phyloP scores from a whole-genome alignment of 53 echinoderm and acorn worm species.

The Echinometra lucunter region DNA sequence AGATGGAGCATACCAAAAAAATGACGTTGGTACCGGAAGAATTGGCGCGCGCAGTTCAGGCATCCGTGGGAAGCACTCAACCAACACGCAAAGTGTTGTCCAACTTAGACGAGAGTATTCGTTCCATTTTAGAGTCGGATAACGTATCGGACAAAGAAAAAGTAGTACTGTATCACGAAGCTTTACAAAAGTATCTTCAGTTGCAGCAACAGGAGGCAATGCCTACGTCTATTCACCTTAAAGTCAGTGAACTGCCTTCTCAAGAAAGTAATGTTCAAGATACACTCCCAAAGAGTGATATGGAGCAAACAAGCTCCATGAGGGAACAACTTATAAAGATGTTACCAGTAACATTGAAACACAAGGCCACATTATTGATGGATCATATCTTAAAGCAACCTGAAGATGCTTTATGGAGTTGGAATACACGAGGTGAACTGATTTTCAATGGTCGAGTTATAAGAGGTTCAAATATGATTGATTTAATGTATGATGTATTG shows the following conservation, averaged over 20 bases:
- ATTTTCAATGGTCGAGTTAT: slow-evolving; percentile 45
- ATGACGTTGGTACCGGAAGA: slow-evolving; percentile 83
- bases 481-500: slow-evolving; percentile 66
- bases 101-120: slow-evolving; percentile 60
- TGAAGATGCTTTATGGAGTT: neutral
- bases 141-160: slow-evolving; percentile 63
- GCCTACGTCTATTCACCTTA: slow-evolving; percentile 38
- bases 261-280: neutral
- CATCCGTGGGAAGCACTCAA: neutral
- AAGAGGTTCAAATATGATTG: slow-evolving; percentile 68
- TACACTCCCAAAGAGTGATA: neutral
- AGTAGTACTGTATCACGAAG: slow-evolving; percentile 62
- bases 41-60: slow-evolving; percentile 68
- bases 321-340: slow-evolving; percentile 8
- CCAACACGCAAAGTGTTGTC: slow-evolving; percentile 22
- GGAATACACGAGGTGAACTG: slow-evolving; percentile 69
- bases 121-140: slow-evolving; percentile 30
- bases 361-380: slow-evolving; percentile 14
- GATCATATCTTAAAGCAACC: neutral
- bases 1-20: slow-evolving; percentile 80
- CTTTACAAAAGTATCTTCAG: slow-evolving; percentile 70
- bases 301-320: neutral
- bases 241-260: neutral
- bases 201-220: neutral
- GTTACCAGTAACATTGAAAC: slow-evolving; percentile 36